These are phyloP conservation scores for Chascanopsetta lugubris DNA, from an alignment of 2,113 vertebrate species.

Conservation along the genomic window DNA sequence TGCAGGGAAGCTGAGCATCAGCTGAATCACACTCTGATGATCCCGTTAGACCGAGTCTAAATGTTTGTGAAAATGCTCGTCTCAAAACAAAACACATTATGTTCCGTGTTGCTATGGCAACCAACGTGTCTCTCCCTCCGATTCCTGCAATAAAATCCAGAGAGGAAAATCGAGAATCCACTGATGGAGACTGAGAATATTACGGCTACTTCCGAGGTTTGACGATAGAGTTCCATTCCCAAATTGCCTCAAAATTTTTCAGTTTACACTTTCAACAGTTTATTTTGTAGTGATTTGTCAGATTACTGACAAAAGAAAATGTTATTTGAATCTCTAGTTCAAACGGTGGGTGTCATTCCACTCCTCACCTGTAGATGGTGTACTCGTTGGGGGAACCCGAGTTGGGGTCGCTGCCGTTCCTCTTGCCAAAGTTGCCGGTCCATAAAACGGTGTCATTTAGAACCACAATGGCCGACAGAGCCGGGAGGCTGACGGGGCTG, in stretches of 20 bases:
- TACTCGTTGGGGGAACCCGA: slow-evolving; percentile 89
- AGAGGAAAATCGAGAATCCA: not conserved
- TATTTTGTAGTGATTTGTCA: no score
- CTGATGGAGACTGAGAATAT: not conserved
- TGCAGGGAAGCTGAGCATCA: no score
- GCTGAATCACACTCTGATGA: not conserved
- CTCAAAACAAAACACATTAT: not conserved
- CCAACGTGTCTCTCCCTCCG: not conserved
- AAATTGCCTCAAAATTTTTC: no score
- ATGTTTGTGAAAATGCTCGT: not conserved
- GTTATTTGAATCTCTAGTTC: no score
- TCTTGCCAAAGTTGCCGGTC: slow-evolving; percentile 93
- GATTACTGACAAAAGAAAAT: no score
- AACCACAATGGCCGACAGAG: slow-evolving; percentile 89
- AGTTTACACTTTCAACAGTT: no score
- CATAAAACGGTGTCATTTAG: slow-evolving; percentile 94
- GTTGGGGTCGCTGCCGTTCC: slow-evolving; percentile 83
- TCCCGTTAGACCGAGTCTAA: not conserved
- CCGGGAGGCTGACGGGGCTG: slow-evolving; percentile 82
- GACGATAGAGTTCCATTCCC: no score
- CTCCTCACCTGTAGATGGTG: slow-evolving; percentile 87
- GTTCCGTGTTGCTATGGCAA: not conserved
- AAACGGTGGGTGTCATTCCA: not conserved
- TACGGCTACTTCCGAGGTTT: no score
- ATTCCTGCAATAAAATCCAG: not conserved